These are phyloP conservation scores for Diuraphis noxia DNA, from an alignment of 1,140 invertebrate species.

Conservation along the genomic window DNA sequence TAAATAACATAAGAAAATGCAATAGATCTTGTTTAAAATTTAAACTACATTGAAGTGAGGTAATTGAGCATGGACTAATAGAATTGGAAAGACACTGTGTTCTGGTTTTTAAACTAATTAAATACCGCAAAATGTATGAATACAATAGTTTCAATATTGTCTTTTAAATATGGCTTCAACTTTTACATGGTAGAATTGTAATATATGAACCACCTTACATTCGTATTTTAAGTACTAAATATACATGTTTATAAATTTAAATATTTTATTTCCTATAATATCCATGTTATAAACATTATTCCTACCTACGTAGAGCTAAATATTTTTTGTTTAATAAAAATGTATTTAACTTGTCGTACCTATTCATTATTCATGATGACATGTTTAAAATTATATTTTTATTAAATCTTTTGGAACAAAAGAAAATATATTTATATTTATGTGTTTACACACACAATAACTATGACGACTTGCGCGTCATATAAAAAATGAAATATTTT, in stretches of 20 bases:
- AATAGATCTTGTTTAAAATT: not conserved
- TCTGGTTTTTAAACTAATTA: not conserved
- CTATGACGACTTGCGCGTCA: not conserved
- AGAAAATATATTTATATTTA: slow-evolving; percentile 21
- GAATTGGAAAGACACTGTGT: not conserved
- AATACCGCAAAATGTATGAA: not conserved
- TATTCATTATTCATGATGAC: not conserved
- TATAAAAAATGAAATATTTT: not conserved
- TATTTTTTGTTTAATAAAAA: not conserved
- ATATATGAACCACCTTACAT: not conserved
- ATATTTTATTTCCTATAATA: not conserved
- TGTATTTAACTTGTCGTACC: not conserved
- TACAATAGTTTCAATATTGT: not conserved
- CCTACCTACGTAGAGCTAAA: not conserved
- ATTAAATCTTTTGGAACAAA: slow-evolving; percentile 14
- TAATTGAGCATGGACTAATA: not conserved
- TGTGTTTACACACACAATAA: not conserved
- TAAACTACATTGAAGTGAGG: not conserved
- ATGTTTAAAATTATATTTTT: slow-evolving; percentile 11
- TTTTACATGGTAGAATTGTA: not conserved
- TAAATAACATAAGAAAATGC: not conserved
- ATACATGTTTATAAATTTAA: not conserved
- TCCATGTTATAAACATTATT: not conserved
- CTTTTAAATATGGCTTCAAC: not conserved
- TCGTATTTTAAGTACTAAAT: slow-evolving; percentile 1